Evolutionary conservation across 2,113 vertebrate species (phyloP), one percentile per base, ranked within the genome.

Genomic region (Oncorhynchus gorbuscha): DNA sequence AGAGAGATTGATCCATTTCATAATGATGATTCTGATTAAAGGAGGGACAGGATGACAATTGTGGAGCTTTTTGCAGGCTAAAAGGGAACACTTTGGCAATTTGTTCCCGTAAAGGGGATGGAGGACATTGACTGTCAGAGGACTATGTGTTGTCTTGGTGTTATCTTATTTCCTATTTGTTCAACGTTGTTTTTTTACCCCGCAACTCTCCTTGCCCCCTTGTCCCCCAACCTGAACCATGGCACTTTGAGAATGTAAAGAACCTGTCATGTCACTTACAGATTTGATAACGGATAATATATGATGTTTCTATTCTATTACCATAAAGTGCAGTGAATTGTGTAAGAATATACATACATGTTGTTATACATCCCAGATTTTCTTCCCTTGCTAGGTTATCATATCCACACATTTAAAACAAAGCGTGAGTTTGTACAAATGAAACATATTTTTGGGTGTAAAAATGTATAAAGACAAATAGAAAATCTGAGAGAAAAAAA

Each of bases 341-440:
- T 85, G 79, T 83, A 74, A 79, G 79, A 76, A 62, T 35, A 84
- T 77, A 76, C 81, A 39, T 18, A 5, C 20, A 75, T 86, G 83
- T 88, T 83, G 75, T 90, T 79, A 83, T 67, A 81, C 59, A 65
- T 62, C 22, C 35, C 64, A 75, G 66, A 65, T 75, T 65, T 74
- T 71, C 68, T 88, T 81, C 81, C 69, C 87, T 88, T 81, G 83
- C 79, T 80, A 84, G 80, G 75, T 82, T 86, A 78, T 62, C 26
- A 65, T 48, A 79, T 78, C 48, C 64, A 66, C 22, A 48, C 72
- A 80, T 45, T 45, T 45, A 45, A 45, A 82, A 67, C 26, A 79
- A 71, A 76, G 86, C 76, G 81, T 88, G 86, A 84, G 81, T 86
- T 87, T 91, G 79, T 85, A 83, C 72, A 45, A 74, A 32, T 83